phyloP scores from a whole-genome alignment of 2,888 invertebrate genomes.

The Neocrepidodera transversa region DNA sequence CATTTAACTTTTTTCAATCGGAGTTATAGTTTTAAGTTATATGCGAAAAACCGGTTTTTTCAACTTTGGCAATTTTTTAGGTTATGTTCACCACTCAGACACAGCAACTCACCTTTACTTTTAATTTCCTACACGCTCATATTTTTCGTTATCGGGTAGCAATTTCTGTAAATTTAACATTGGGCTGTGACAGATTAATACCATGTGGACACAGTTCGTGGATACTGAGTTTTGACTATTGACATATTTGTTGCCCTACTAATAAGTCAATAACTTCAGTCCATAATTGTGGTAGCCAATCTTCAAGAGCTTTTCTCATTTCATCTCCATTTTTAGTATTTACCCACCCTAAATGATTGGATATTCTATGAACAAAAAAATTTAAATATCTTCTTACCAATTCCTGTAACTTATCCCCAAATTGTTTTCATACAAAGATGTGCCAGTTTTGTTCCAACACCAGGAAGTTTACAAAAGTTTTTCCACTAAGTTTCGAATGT shows the following conservation, averaged over 20 bases:
- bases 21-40: no score
- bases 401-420: constrained; percentile 90
- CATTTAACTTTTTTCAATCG: no score
- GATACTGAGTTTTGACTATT: constrained; percentile 82
- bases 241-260: constrained; percentile 94
- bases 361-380: constrained; percentile 94
- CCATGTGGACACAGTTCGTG: constrained; percentile 78
- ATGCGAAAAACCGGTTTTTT: no score
- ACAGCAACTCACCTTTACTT: no score
- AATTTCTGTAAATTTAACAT: no score
- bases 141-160: no score
- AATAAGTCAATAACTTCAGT: constrained; percentile 86
- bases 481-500: constrained; percentile 86
- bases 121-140: no score
- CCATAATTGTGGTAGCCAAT: constrained; percentile 91
- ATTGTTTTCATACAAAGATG: constrained; percentile 95
- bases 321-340: constrained; percentile 85
- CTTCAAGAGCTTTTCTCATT: constrained; percentile 82
- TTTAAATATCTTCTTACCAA: constrained; percentile 98
- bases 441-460: constrained; percentile 98
- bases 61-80: no score
- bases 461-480: constrained; percentile 87
- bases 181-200: no score
- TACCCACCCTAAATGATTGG: constrained; percentile 90
- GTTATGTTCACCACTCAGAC: no score